Percentiles rank a stretch among this genome's conserved stretches.
Evolutionary conservation across 2,113 vertebrate genomes (phyloP).

Genomic region (Microtus pennsylvanicus): DNA sequence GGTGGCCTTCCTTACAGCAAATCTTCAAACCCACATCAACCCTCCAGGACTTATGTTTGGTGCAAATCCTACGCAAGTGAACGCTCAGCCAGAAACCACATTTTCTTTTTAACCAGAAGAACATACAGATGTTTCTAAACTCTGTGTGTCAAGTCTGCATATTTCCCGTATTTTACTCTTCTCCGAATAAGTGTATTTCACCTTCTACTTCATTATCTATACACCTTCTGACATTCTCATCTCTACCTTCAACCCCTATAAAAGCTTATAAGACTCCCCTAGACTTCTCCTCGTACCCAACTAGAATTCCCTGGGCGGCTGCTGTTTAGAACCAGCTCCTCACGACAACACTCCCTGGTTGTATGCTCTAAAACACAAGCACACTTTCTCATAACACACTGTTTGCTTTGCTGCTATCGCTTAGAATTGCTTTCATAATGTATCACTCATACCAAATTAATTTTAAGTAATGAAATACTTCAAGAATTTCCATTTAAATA

Average conservation of each 20-base stretch:
- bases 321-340: neutral
- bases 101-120: neutral
- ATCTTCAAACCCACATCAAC: neutral
- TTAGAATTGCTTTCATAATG: neutral
- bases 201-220: neutral
- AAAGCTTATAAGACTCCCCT: neutral
- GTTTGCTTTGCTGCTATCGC: neutral
- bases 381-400: too few species aligned
- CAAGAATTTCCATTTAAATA: neutral
- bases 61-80: neutral
- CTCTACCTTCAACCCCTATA: neutral
- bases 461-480: neutral
- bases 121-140: neutral
- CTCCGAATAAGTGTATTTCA: neutral
- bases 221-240: neutral
- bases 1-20: neutral
- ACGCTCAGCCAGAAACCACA: neutral
- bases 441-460: neutral
- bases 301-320: neutral
- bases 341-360: rapidly evolving
- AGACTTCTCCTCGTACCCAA: neutral
- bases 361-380: neutral
- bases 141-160: neutral
- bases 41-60: neutral
- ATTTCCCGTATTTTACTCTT: neutral